Percentiles rank a stretch among this genome's conserved stretches.
Evolutionary conservation across 2,113 vertebrate species (phyloP).

Genomic region (Burhinus bistriatus): DNA sequence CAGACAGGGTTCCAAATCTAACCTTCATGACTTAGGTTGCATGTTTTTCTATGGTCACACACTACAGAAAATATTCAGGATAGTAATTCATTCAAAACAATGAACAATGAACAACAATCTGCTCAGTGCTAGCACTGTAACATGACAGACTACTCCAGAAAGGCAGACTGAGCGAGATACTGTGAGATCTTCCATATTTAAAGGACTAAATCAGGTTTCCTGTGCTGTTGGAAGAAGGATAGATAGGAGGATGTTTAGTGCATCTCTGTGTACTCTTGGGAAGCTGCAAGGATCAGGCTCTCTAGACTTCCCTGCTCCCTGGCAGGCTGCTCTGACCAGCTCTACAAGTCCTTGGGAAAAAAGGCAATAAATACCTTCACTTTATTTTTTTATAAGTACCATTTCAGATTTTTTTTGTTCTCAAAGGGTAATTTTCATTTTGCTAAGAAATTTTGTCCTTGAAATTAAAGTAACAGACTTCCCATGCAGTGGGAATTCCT

Average conservation of each 20-base stretch:
- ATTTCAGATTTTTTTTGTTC: neutral
- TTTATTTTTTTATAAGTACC: neutral
- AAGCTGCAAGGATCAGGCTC: neutral
- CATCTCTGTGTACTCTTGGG: neutral
- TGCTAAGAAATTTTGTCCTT: neutral
- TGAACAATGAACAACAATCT: too few species aligned
- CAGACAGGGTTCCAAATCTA: neutral
- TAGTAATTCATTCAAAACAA: neutral
- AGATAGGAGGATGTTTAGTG: neutral
- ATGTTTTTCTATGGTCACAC: neutral
- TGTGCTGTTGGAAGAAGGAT: neutral
- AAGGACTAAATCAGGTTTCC: neutral
- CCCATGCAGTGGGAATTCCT: neutral
- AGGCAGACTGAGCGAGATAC: neutral
- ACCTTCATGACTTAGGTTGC: neutral
- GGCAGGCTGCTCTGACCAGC: neutral
- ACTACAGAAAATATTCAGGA: neutral
- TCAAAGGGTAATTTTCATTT: neutral
- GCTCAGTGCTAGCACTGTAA: neutral
- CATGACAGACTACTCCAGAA: neutral
- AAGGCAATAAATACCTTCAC: neutral
- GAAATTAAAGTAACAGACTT: neutral
- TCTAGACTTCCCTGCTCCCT: neutral
- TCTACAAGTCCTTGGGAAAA: neutral
- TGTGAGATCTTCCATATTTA: neutral